Evolutionary conservation across 2,113 vertebrate species (phyloP).

Genomic region (Peromyscus californicus): DNA sequence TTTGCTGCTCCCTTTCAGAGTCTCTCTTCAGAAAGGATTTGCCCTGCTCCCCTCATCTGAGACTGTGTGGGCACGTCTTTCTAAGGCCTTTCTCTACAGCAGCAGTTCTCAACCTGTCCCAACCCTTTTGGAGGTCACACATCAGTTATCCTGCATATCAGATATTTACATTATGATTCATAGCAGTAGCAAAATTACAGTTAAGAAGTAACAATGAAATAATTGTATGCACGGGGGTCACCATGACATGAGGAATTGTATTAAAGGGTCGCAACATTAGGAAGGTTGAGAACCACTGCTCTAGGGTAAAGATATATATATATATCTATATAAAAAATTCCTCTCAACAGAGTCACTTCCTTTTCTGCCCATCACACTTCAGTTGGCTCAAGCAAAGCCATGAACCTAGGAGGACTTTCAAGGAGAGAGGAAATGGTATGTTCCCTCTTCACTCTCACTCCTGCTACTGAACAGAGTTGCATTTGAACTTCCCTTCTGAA

Average conservation of each 20-base stretch:
- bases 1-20: background rate
- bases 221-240: background rate
- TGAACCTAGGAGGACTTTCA: background rate
- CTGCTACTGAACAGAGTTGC: background rate
- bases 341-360: conserved; percentile 14
- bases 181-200: background rate
- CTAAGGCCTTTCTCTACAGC: background rate
- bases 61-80: background rate
- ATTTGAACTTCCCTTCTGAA: background rate
- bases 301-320: background rate
- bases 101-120: background rate
- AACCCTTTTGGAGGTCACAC: background rate
- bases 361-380: background rate
- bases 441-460: background rate
- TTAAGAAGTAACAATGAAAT: background rate
- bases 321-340: too few relatives aligned
- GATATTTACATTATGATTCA: background rate
- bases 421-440: background rate
- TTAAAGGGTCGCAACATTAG: background rate
- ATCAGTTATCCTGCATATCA: background rate
- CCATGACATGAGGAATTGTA: background rate
- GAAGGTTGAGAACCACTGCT: background rate
- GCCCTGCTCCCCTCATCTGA: background rate
- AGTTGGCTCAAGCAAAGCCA: background rate
- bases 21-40: background rate